phyloP scores from a whole-genome alignment of 2,797 vertebrate species.

The Borostomias antarcticus region DNA sequence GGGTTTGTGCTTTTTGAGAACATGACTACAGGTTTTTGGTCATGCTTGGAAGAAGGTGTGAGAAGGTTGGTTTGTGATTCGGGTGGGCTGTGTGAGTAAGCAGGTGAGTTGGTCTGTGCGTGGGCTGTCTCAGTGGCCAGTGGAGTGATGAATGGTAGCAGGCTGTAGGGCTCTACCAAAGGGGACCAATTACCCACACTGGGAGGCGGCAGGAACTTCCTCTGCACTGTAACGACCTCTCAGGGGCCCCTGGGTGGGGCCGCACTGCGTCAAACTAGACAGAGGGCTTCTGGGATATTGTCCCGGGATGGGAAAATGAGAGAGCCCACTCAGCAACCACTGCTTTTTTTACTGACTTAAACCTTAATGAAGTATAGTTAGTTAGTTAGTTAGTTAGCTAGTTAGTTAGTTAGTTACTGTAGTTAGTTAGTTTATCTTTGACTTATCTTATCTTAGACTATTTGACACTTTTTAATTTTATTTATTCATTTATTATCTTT shows the following conservation, averaged over 20 bases:
- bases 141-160: conserved; percentile 52
- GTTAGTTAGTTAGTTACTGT: no score
- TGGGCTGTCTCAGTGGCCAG: conserved; percentile 16
- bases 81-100: no score
- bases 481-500: no score
- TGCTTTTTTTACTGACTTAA: background rate
- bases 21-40: background rate
- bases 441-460: no score
- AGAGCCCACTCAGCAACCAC: conserved; percentile 16
- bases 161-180: conserved; percentile 39
- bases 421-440: no score
- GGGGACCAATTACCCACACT: conserved; percentile 60
- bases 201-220: conserved; percentile 36
- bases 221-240: conserved; percentile 62
- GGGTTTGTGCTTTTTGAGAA: background rate
- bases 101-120: background rate
- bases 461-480: no score
- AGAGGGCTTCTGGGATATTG: conserved; percentile 20
- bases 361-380: no score
- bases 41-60: no score
- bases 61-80: no score
- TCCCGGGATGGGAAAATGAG: conserved; percentile 32
- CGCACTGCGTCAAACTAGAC: conserved; percentile 16
- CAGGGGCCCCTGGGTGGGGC: conserved; percentile 39
- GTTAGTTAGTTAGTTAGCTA: no score